These are phyloP conservation scores for Gymnoscelis rufifasciata DNA, from an alignment of 2,888 invertebrate species.

Conservation along the genomic window DNA sequence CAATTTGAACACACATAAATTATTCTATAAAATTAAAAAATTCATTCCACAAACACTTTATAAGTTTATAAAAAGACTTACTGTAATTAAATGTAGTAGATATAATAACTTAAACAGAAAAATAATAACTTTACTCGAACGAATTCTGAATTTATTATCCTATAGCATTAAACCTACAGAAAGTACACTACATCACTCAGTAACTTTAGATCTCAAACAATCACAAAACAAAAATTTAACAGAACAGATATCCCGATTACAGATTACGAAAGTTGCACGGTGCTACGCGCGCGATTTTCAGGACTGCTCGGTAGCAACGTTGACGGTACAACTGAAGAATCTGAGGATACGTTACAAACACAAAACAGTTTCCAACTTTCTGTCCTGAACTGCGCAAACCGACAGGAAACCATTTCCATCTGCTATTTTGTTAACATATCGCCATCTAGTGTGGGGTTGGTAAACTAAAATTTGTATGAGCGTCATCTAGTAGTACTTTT, in stretches of 20 bases:
- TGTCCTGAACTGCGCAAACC: slow-evolving; percentile 64
- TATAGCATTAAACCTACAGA: not conserved
- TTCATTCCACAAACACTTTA: too few species aligned
- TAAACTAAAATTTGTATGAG: not conserved
- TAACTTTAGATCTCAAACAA: not conserved
- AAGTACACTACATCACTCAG: not conserved
- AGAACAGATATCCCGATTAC: slow-evolving; percentile 26
- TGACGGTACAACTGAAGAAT: slow-evolving; percentile 62
- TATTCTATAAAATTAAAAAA: too few species aligned
- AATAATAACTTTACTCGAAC: too few species aligned
- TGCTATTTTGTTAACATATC: slow-evolving; percentile 32
- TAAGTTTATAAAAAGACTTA: too few species aligned
- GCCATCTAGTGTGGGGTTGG: slow-evolving; percentile 30
- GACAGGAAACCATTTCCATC: slow-evolving; percentile 51
- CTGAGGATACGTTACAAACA: slow-evolving; percentile 53
- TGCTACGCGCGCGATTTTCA: slow-evolving; percentile 26
- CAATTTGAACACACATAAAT: too few species aligned
- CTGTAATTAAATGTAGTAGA: too few species aligned
- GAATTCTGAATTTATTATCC: too few species aligned
- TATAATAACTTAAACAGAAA: too few species aligned
- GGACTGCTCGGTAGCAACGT: slow-evolving; percentile 45
- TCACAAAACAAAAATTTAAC: not conserved
- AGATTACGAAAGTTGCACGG: slow-evolving; percentile 53
- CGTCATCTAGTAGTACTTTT: not conserved
- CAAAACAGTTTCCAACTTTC: slow-evolving; percentile 56